A percentile compares a stretch with the other conserved stretches of the same genome.
phyloP scores from a whole-genome alignment of 2,888 invertebrate genomes.

The Ferdinandea cuprea region DNA sequence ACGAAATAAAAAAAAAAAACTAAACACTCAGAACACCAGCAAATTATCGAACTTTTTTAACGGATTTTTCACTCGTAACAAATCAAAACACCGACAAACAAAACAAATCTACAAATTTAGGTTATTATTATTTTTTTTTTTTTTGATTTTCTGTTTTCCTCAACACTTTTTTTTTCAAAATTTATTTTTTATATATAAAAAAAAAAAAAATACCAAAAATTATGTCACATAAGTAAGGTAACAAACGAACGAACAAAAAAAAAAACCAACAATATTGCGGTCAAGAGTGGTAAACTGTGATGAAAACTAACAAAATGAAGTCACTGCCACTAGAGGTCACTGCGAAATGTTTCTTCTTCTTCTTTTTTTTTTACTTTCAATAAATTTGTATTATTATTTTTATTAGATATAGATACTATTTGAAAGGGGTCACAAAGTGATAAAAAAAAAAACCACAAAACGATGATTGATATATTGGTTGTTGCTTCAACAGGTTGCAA shows the following conservation, averaged over 20 bases:
- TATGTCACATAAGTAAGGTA: slow-evolving; percentile 49
- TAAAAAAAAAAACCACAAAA: slow-evolving; percentile 3
- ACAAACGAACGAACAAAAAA: no score
- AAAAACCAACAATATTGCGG: no score
- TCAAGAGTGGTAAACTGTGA: slow-evolving; percentile 15
- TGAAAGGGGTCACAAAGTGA: slow-evolving; percentile 5
- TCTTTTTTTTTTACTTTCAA: not conserved
- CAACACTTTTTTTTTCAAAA: slow-evolving; percentile 32
- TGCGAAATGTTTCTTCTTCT: slow-evolving; percentile 30
- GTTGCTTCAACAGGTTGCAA: slow-evolving; percentile 39
- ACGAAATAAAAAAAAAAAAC: slow-evolving; percentile 23
- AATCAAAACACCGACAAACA: slow-evolving; percentile 20
- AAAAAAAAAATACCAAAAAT: slow-evolving; percentile 23
- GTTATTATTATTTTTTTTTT: slow-evolving; percentile 2
- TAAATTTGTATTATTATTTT: no score
- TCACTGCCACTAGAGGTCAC: slow-evolving; percentile 53
- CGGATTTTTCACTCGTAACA: no score
- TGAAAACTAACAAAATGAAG: slow-evolving; percentile 11
- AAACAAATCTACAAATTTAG: not conserved
- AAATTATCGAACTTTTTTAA: no score
- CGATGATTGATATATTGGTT: not conserved
- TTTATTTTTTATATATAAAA: slow-evolving; percentile 9
- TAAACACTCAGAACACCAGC: slow-evolving; percentile 21
- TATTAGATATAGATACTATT: no score
- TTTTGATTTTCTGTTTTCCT: slow-evolving; percentile 16